Evolutionary conservation across 2,113 vertebrate species (phyloP).

Genomic region (Aptenodytes forsteri): DNA sequence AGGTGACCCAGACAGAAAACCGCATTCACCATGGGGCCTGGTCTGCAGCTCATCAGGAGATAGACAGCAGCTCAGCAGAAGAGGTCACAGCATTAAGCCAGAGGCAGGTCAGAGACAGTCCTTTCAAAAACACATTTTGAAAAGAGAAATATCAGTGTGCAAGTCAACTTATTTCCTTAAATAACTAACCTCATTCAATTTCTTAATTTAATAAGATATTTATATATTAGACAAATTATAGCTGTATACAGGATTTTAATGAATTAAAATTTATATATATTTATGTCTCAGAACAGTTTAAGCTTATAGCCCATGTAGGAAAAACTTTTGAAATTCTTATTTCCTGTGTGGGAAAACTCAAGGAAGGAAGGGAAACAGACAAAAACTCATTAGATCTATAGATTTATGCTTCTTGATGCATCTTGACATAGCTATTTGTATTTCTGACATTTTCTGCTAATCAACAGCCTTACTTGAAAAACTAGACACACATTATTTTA

Average conservation of each 20-base stretch:
- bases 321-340: neutral
- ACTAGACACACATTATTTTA: conserved; percentile 41
- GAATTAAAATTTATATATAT: neutral
- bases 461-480: conserved; percentile 40
- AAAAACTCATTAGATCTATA: neutral
- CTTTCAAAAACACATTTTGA: conserved; percentile 39
- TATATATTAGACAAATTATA: neutral
- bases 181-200: neutral
- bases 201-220: neutral
- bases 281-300: neutral
- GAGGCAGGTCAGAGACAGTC: conserved; percentile 64
- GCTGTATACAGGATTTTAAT: neutral
- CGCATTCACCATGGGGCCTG: conserved; percentile 46
- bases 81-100: conserved; percentile 67
- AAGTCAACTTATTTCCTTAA: neutral
- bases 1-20: conserved; percentile 70
- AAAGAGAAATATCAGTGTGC: conserved; percentile 30
- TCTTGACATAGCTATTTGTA: conserved; percentile 48
- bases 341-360: neutral
- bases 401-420: conserved; percentile 3
- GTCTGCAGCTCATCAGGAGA: conserved; percentile 56
- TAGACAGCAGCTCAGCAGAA: conserved; percentile 55
- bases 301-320: neutral
- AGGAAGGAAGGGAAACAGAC: neutral
- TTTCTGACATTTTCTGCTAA: conserved; percentile 45